Evolutionary conservation across 2,113 vertebrate species (phyloP).

Genomic region (Tautogolabrus adspersus): DNA sequence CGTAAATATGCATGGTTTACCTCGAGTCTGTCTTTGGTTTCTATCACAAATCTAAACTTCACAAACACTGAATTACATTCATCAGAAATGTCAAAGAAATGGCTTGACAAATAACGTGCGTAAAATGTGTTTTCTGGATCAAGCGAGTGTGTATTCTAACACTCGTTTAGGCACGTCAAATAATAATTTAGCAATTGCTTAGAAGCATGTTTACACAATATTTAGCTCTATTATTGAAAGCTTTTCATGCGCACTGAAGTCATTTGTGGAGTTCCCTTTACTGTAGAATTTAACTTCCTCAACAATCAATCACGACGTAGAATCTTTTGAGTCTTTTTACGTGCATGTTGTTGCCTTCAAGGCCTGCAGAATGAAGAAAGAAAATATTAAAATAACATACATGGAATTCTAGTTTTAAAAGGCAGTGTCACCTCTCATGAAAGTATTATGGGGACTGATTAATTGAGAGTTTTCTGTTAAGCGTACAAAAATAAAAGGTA

Average conservation of each 20-base stretch:
- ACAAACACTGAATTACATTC: background rate
- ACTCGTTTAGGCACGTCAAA: constrained; percentile 17
- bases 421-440: no score
- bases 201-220: background rate
- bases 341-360: background rate
- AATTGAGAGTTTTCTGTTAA: background rate
- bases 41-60: constrained; percentile 8
- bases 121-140: constrained; percentile 39
- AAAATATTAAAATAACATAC: constrained; percentile 11
- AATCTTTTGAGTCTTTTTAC: background rate
- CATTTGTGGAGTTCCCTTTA: constrained; percentile 33
- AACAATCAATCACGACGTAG: constrained; percentile 81
- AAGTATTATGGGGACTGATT: background rate
- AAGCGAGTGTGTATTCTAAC: constrained; percentile 42
- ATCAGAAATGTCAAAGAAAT: constrained; percentile 31
- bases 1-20: constrained; percentile 47
- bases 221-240: background rate
- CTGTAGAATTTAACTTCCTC: constrained; percentile 54
- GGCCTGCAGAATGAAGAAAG: constrained; percentile 7
- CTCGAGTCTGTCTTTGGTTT: constrained; percentile 52
- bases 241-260: background rate
- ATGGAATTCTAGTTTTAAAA: background rate
- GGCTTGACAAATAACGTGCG: constrained; percentile 18
- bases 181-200: constrained; percentile 6
- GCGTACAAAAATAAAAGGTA: no score